Conservation (phyloP, 2,113 vertebrate genomes). For the Serilophus lunatus region DNA sequence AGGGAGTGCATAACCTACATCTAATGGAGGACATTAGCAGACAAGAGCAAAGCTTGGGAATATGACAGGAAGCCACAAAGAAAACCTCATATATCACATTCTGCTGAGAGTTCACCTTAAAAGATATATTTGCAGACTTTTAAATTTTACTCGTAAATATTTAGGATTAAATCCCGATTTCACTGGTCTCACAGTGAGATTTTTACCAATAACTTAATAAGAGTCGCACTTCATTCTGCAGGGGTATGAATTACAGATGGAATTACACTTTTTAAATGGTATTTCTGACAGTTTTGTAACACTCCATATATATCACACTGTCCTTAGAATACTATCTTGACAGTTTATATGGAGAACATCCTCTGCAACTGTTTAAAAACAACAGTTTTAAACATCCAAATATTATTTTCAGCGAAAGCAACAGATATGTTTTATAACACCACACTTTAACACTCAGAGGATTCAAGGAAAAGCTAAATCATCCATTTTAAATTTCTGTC, state of each 20-base stretch:
- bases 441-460: background rate
- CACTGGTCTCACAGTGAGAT: background rate
- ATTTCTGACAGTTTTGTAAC: background rate
- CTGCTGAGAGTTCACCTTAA: background rate
- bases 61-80: background rate
- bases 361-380: background rate
- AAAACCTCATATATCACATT: background rate
- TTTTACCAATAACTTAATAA: background rate
- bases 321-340: background rate
- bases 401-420: background rate
- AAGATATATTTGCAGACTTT: background rate
- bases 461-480: background rate
- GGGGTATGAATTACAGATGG: background rate
- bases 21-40: background rate
- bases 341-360: background rate
- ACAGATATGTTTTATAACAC: background rate
- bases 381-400: background rate
- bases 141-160: background rate
- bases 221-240: background rate
- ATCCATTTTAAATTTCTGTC: background rate
- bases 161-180: background rate
- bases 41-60: background rate
- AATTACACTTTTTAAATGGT: background rate
- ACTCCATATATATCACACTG: background rate
- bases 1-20: background rate